Evolutionary conservation across 2,797 vertebrate genomes (phyloP), one percentile per base, ranked within the genome.

Genomic region (Cirrhinus mrigala): DNA sequence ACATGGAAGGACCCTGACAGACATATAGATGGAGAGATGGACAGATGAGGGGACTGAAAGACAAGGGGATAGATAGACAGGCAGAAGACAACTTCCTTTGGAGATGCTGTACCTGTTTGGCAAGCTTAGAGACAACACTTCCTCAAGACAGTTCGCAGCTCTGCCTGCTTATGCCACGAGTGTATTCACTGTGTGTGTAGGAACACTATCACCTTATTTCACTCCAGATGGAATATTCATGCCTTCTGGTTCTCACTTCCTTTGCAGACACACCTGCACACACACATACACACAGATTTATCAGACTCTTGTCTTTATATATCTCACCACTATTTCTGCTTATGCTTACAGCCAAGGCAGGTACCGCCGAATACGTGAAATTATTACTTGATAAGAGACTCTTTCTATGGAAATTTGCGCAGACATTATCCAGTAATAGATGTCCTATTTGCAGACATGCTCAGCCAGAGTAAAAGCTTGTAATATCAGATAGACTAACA

Each of bases 221-320:
- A 76, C 79, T 77, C 79, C 62, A 86, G 60, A 58, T 75, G 79
- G 71, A 77, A 58, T 48, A 77, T 52, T 85, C 54, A 68, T 71
- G 37, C 70, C 52, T 56, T 75, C 60, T 81, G 46, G 40, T 68
- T 81, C 48, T 81, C 78, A 73, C 69, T 66, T 74, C 37, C 78
- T 85, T 81, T 44, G 22, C 40, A 33, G 56, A 74, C 27, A 60
- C 54, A 82, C 81, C 40, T 62, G 27, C 66, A 52, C 64, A 29
- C 24, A 83, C 70, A 79, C 74, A 46, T 27, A 44, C 24, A 11
- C 60, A 46, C 54, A 62, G 37, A 73, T 79, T 52, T 75, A 69
- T 73, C 64, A 76, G n/a, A 46, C 12, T 46, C 33, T 33, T 54
- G 40, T 78, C 20, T 83, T 81, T 69, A 60, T 79, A 64, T 64